Conservation (phyloP, 2,113 vertebrate species). For the Dermatemys mawii region DNA sequence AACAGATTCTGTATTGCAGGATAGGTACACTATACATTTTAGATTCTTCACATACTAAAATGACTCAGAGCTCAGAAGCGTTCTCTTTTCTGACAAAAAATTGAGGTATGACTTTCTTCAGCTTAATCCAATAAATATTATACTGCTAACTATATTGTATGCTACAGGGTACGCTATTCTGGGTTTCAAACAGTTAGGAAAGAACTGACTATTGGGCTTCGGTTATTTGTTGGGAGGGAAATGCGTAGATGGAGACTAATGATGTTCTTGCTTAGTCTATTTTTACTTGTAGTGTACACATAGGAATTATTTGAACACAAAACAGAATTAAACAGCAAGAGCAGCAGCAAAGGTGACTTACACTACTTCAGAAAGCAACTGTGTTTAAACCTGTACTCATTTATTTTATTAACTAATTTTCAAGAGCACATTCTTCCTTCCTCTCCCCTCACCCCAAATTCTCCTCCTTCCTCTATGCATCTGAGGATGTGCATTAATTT, state of each 20-base stretch:
- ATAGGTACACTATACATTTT: background rate
- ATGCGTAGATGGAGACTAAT: background rate
- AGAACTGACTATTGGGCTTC: background rate
- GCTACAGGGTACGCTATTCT: background rate
- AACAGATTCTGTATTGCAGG: background rate
- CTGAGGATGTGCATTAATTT: background rate
- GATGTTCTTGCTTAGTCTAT: slow-evolving; percentile 3
- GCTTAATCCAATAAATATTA: too few species aligned
- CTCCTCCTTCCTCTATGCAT: background rate
- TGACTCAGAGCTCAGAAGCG: background rate
- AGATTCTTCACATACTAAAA: background rate
- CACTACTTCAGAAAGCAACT: background rate
- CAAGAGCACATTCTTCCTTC: background rate
- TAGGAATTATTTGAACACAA: background rate
- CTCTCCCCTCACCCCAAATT: background rate
- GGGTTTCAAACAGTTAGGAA: slow-evolving; percentile 27
- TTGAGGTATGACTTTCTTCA: too few species aligned
- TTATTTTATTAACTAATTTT: background rate
- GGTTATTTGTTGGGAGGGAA: background rate
- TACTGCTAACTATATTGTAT: too few species aligned
- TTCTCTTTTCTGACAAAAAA: background rate
- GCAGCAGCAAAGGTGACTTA: background rate
- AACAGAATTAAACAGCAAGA: slow-evolving; percentile 19
- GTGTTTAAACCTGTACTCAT: background rate
- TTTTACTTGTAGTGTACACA: slow-evolving; percentile 21